Evolutionary conservation across 1,140 invertebrate genomes (phyloP).

Genomic region (Lasioglossum albipes): DNA sequence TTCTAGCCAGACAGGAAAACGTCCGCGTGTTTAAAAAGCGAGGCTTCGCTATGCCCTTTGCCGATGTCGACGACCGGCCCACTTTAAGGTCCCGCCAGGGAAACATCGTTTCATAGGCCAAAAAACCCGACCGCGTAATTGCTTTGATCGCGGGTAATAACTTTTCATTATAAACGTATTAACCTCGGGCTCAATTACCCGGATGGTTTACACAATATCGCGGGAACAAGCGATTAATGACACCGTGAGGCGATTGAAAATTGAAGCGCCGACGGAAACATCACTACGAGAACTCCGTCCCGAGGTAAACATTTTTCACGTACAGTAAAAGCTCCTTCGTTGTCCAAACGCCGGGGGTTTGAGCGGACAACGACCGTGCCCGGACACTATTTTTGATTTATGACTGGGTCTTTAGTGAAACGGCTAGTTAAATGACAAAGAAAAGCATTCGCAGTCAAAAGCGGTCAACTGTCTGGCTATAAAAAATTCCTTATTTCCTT

Average conservation of each 20-base stretch:
- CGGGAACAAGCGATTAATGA: conserved; percentile 42
- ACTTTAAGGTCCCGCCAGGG: conserved; percentile 31
- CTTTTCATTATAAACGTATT: conserved; percentile 70
- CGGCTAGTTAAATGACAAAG: no score
- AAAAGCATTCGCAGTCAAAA: no score
- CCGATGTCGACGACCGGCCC: conserved; percentile 19
- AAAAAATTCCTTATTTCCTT: no score
- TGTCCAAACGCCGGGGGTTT: no score
- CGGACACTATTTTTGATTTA: no score
- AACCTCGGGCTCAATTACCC: conserved; percentile 65
- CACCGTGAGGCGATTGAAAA: not conserved
- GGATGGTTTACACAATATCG: conserved; percentile 44
- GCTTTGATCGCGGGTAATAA: conserved; percentile 67
- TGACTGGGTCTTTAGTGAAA: no score
- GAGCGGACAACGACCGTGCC: no score
- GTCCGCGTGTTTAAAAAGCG: no score
- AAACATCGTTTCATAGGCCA: conserved; percentile 55
- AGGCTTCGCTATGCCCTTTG: conserved; percentile 26
- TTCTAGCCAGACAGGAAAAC: not conserved
- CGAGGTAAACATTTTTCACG: no score
- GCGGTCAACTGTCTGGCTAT: no score
- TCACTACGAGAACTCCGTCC: no score
- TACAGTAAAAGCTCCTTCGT: no score
- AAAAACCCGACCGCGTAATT: conserved; percentile 64
- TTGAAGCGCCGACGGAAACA: not conserved